Conservation (phyloP, 2,797 vertebrate genomes). For the Taeniopygia guttata region DNA sequence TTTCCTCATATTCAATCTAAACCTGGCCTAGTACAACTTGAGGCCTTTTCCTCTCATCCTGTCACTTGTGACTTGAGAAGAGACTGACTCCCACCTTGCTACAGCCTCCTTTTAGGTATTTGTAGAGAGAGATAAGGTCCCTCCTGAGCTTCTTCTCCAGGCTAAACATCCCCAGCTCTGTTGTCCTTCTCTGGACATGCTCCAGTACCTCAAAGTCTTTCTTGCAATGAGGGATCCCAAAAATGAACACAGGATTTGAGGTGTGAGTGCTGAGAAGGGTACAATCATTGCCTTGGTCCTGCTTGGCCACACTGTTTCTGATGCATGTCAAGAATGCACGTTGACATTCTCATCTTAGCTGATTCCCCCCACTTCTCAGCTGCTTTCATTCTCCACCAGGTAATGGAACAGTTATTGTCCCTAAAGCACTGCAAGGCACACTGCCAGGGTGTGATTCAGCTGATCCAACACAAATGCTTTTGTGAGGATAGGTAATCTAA, state of each 20-base stretch:
- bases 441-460: not conserved
- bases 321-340: accelerated
- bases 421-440: not conserved
- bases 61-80: not conserved
- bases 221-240: not conserved
- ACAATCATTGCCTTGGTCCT: not conserved
- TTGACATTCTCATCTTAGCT: not conserved
- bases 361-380: not conserved
- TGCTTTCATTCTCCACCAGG: not conserved
- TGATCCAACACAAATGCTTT: not conserved
- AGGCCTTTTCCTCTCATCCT: not conserved
- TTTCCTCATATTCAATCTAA: not conserved
- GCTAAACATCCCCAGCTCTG: not conserved
- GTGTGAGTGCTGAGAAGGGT: not conserved
- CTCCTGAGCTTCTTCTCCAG: not conserved
- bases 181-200: accelerated
- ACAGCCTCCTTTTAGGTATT: not conserved
- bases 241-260: not conserved
- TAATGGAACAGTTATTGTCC: not conserved
- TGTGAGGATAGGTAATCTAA: not conserved
- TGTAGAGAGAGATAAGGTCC: not conserved
- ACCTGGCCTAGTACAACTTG: not conserved
- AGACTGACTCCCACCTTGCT: not conserved
- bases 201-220: not conserved
- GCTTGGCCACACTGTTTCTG: not conserved